Percentiles rank a stretch among this genome's conserved stretches.
Evolutionary conservation across 2,888 invertebrate species (phyloP).

Genomic region (Hedychridium roseum): DNA sequence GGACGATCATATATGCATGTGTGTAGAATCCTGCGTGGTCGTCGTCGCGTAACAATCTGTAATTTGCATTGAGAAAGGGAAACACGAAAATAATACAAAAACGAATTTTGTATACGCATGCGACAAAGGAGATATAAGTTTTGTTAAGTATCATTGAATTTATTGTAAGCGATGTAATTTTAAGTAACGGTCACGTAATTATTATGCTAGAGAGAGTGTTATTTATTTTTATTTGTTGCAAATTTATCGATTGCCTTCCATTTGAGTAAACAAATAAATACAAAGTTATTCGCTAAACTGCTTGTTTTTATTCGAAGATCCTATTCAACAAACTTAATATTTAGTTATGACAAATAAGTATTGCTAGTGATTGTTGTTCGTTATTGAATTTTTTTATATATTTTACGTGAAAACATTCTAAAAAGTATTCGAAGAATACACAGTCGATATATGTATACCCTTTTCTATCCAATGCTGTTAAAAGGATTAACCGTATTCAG

Average conservation of each 20-base stretch:
- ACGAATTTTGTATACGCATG: slow-evolving; percentile 53
- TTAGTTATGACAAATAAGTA: too few relatives aligned
- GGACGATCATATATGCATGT: slow-evolving; percentile 18
- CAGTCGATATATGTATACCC: too few relatives aligned
- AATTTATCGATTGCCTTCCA: slow-evolving; percentile 65
- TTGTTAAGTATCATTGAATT: slow-evolving; percentile 58
- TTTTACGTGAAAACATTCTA: too few relatives aligned
- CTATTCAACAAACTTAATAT: too few relatives aligned
- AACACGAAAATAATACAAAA: slow-evolving; percentile 29
- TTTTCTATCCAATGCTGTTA: too few relatives aligned
- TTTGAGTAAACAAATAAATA: slow-evolving; percentile 63
- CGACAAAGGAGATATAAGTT: slow-evolving; percentile 43
- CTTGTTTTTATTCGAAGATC: too few relatives aligned
- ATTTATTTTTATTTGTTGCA: slow-evolving; percentile 65
- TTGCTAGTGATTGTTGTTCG: too few relatives aligned
- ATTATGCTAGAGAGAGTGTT: slow-evolving; percentile 64
- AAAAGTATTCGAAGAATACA: too few relatives aligned
- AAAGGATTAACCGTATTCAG: too few relatives aligned
- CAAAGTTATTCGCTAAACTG: slow-evolving; percentile 40
- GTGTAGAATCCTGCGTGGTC: slow-evolving; percentile 11
- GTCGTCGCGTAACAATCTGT: slow-evolving; percentile 7
- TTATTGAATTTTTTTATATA: too few relatives aligned
- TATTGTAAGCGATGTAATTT: slow-evolving; percentile 53
- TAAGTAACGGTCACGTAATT: slow-evolving; percentile 57
- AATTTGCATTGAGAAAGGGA: slow-evolving; percentile 15